These are phyloP conservation scores for Syngnathus scovelli DNA, from an alignment of 2,113 vertebrate species.

Conservation along the genomic window DNA sequence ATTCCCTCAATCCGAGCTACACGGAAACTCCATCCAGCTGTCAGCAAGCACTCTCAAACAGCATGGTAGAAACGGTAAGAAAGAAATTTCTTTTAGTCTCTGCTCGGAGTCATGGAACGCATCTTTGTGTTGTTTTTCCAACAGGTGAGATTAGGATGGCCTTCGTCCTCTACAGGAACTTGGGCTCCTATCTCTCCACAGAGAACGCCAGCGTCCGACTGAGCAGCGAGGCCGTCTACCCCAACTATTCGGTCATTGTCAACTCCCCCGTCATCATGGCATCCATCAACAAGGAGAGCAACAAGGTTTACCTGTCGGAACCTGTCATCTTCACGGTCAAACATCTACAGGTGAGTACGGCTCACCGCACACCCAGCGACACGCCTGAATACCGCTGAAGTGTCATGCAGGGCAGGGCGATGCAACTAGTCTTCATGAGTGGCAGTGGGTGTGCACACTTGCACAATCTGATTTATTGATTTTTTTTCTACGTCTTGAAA, in stretches of 20 bases:
- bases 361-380: background rate
- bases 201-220: constrained; percentile 93
- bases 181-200: constrained; percentile 91
- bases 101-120: background rate
- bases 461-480: too few relatives aligned
- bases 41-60: constrained; percentile 95
- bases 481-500: too few relatives aligned
- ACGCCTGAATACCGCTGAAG: too few relatives aligned
- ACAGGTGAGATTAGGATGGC: constrained; percentile 95
- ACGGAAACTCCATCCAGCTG: constrained; percentile 89
- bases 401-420: too few relatives aligned
- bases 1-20: constrained; percentile 85
- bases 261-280: constrained; percentile 95
- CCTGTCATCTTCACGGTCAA: constrained; percentile 94
- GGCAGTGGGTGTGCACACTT: too few relatives aligned
- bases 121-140: constrained; percentile 9
- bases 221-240: constrained; percentile 84
- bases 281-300: constrained; percentile 97
- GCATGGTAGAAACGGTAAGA: constrained; percentile 91
- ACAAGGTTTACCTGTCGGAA: constrained; percentile 94
- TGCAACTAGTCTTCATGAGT: too few relatives aligned
- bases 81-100: constrained; percentile 19
- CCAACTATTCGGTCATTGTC: constrained; percentile 95
- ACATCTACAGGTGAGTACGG: constrained; percentile 84
- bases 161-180: constrained; percentile 92